Evolutionary conservation across 2,888 invertebrate genomes (phyloP), one percentile per base, ranked within the genome.

Genomic region (Pterobdella sp.): DNA sequence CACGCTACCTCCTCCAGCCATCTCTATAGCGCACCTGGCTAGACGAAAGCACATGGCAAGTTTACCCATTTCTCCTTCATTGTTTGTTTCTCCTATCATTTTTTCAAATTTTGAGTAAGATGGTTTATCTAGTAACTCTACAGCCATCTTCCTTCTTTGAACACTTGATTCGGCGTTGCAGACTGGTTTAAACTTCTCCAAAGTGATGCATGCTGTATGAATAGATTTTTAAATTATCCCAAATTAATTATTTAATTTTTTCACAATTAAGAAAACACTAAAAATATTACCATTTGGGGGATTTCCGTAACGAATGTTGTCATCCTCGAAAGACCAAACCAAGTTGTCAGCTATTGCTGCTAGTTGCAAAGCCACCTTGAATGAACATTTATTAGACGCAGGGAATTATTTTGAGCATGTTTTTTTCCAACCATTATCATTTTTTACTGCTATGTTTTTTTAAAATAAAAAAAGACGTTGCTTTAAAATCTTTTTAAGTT

Each of bases 41-140:
- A 81, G 76, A 71, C 81, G 78, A 76, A 82, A 82, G 49, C 82
- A 75, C 29, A 80, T 77, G 2, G 82, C 82, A 14, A 83, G 71
- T 77, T 82, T 81, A 69, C 81, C 80, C 29, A 78, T 76, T 7
- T 79, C 80, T 2, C 60, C n/a, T 32, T 14, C 42, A 29, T 74
- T 74, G 3, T 82, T 76, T 29, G 79, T 77, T 14, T 78, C 79
- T 31, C 79, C 76, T 3, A 82, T 76, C 0, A 80, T 79, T 72
- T 78, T 77, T 65, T 79, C 77, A 77, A 83, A 82, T 34, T 79
- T 78, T 18, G 78, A 76, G 78, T 82, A 83, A 4, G 80, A 79
- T 3, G 80, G 79, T 26, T 79, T 76, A 64, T 77, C 77, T 4
- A 79, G 78, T 42, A 81, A 77, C 22, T 79, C 75, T 2, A 68